Evolutionary conservation across 2,113 vertebrate species (phyloP), one percentile per base, ranked within the genome.

Genomic region (Corythornis cristatus): DNA sequence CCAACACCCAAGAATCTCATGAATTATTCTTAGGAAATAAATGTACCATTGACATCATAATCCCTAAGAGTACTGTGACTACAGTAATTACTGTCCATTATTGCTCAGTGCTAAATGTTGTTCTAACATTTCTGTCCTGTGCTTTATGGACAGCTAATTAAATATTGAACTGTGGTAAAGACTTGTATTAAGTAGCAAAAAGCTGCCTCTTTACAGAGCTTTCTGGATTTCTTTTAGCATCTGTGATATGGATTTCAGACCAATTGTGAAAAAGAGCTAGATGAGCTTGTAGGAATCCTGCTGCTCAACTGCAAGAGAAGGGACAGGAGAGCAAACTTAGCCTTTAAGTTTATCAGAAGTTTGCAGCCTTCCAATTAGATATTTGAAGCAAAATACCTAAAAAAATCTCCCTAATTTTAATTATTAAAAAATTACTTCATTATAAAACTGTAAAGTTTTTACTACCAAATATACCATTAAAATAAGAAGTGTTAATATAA

Each of bases 21-120:
- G 2, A 83, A 93, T 94, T 93, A 77, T 91, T 94, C 56, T 70
- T 20, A 37, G 43, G 68, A 81, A 92, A 90, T 35, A 73, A 73
- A 83, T 51, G 76, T 74, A 54, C 50, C 37, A 53, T 74, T 42
- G 72, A 11, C 50, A 61, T 57, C 86, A 54, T 25, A 50, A 71
- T 50, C 28, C 56, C 68, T 12, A 35, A n/a, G 33, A 70, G 42
- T 51, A 22, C 42, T 62, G 50, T 2, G 4, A 57, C 42, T n/a
- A 19, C 11, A 35, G 45, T 25, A 70, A 93, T 95, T 85, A 70
- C 56, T 33, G 54, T 35, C 68, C 56, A 42, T 90, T 88, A 77
- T 37, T 62, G 82, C 70, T 83, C 50, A 42, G 64, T 37, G 64
- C 80, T 89, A 73, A 82, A 9, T 40, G 31, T 37, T 86, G 58